Evolutionary conservation across 2,113 vertebrate genomes (phyloP), one percentile per base, ranked within the genome.

Genomic region (Apodemus speciosus): DNA sequence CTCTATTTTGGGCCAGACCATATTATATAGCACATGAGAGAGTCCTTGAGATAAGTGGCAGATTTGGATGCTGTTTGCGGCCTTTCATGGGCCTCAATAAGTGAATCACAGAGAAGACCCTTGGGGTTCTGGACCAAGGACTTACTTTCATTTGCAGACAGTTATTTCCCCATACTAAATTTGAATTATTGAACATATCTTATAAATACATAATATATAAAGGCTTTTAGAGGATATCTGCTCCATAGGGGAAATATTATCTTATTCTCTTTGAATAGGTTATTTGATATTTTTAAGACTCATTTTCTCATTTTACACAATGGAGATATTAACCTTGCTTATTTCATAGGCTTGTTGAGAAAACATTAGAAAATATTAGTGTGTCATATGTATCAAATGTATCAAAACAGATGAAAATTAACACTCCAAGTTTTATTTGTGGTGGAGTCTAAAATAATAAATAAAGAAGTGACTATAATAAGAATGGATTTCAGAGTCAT

Each of bases 231-330:
- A 73, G 13, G 6, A 68, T 89, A 68, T 92, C n/a, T 94, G 30
- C 40, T 91, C 38, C 38, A 81, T 87, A 71, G 9, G 75, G 72
- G 1, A 90, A n/a, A 30, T 81, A 73, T 2, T 73, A 6, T 73
- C 1, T 43, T 43, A 43, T 66, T 43, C 84, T 91, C 30, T 91
- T 93, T 93, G 56, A 94, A 69, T 75, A 93, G 80, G 18, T 88
- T 23, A 71, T 6, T 5, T 90, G 90, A 93, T 92, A 23, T 86
- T 27, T 76, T 51, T 80, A 88, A 95, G 38, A 5, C 53, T 76
- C 43, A 93, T 20, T 83, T 88, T 88, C 43, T 79, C n/a, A 83
- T 79, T 89, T n/a, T 62, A 79, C 4, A 88, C 64, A 83, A 91
- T 89, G 32, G 91, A 84, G 27, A 92, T 89, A 95, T 40, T 60